Conservation (phyloP, 2,113 vertebrate genomes). For the Paratilapia polleni region DNA sequence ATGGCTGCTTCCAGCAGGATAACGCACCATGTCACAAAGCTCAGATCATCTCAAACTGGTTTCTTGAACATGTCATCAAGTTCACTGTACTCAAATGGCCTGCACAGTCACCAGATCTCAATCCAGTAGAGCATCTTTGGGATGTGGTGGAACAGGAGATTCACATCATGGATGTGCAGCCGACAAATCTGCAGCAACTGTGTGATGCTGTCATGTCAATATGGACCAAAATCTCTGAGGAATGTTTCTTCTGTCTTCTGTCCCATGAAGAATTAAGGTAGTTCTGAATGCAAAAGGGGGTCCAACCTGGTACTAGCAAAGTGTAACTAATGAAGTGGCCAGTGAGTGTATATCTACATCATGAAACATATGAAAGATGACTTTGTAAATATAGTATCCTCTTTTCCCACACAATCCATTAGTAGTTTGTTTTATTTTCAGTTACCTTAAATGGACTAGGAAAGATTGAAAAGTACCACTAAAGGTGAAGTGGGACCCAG, state of each 20-base stretch:
- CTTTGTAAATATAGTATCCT: background rate
- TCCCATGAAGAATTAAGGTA: background rate
- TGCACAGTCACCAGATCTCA: background rate
- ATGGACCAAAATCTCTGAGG: background rate
- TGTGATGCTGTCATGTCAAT: background rate
- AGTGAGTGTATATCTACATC: background rate
- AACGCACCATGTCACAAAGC: background rate
- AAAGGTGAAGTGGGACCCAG: conserved; percentile 35
- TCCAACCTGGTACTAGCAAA: too few species aligned
- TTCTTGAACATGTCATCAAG: background rate
- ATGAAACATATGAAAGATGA: background rate
- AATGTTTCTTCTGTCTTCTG: background rate
- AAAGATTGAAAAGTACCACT: conserved; percentile 24
- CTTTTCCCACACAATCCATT: conserved; percentile 19
- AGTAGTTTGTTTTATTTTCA: conserved; percentile 55
- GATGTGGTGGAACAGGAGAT: too few species aligned
- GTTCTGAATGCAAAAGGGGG: background rate
- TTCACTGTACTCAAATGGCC: background rate
- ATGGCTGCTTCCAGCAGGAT: background rate
- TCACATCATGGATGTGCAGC: too few species aligned
- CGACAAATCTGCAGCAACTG: too few species aligned
- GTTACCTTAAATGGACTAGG: conserved; percentile 38
- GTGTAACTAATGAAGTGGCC: background rate
- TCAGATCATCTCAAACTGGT: background rate
- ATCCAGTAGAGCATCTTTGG: too few species aligned